A percentile compares a stretch with the other conserved stretches of the same genome.
Conservation (phyloP, 2,888 invertebrate species). For the Lasioglossum oenotherae region DNA sequence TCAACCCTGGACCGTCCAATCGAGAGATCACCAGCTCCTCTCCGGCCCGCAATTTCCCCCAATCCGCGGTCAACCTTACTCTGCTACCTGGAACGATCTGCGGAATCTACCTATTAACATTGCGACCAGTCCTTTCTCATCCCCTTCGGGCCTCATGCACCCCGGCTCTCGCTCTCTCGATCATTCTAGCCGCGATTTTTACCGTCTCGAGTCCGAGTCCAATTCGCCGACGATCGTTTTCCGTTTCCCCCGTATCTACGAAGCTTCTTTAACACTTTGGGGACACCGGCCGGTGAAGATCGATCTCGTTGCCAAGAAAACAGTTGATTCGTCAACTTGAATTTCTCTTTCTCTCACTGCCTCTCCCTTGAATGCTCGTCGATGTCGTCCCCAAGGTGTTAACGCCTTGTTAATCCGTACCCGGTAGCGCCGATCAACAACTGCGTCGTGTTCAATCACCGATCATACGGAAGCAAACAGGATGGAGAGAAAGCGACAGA, state of each 20-base stretch:
- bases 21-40: conserved; percentile 81
- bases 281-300: background rate
- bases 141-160: conserved; percentile 32
- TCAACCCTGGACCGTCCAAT: conserved; percentile 81
- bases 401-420: background rate
- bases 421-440: background rate
- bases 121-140: background rate
- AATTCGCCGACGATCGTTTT: background rate
- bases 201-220: background rate
- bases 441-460: background rate
- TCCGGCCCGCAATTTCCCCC: conserved; percentile 81
- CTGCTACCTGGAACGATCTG: conserved; percentile 82
- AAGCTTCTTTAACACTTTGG: background rate
- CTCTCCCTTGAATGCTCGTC: background rate
- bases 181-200: background rate
- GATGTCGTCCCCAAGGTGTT: background rate
- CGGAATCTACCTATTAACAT: conserved; percentile 61
- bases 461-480: background rate
- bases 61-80: conserved; percentile 81
- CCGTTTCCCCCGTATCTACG: background rate
- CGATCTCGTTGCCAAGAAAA: background rate
- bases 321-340: too few relatives aligned
- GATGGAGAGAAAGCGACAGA: background rate
- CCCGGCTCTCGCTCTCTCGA: conserved; percentile 3
- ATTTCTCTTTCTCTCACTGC: background rate